phyloP scores from a whole-genome alignment of 92 coral and sea anemone genomes.

The Palythoa caribaeorum region DNA sequence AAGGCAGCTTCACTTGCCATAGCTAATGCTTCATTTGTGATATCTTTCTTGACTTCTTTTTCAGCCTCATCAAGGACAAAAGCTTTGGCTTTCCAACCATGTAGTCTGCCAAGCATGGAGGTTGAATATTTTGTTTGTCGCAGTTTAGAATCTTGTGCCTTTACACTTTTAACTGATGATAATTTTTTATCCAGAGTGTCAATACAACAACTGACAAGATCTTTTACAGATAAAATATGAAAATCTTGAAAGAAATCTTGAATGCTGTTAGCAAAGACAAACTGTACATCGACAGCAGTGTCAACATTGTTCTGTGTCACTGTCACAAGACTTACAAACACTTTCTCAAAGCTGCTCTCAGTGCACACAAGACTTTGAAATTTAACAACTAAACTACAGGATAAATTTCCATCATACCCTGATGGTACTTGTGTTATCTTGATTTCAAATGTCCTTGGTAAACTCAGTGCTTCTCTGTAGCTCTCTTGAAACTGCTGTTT shows the following conservation, averaged over 20 bases:
- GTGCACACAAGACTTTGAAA: neutral
- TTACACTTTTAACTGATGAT: neutral
- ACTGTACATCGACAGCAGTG: conserved; percentile 18
- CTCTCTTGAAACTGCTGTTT: conserved; percentile 30
- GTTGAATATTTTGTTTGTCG: conserved; percentile 16
- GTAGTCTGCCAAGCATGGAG: conserved; percentile 36
- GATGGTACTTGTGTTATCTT: neutral
- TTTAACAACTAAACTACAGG: conserved; percentile 12
- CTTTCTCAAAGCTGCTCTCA: neutral
- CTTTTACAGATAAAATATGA: neutral
- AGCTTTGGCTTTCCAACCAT: conserved; percentile 44
- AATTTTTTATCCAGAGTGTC: neutral
- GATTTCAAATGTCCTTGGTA: conserved; percentile 61
- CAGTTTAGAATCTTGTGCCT: neutral
- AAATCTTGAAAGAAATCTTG: neutral
- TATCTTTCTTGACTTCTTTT: conserved; percentile 32
- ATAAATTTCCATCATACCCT: neutral
- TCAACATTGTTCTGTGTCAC: conserved; percentile 22
- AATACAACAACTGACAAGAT: conserved; percentile 30
- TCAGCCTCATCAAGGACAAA: conserved; percentile 42
- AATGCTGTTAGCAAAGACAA: conserved; percentile 5
- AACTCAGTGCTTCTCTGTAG: conserved; percentile 55
- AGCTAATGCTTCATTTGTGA: neutral
- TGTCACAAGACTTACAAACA: conserved; percentile 7
- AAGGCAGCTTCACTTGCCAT: neutral